Evolutionary conservation across 2,113 vertebrate species (phyloP).

Genomic region (Pachyramphus minor): DNA sequence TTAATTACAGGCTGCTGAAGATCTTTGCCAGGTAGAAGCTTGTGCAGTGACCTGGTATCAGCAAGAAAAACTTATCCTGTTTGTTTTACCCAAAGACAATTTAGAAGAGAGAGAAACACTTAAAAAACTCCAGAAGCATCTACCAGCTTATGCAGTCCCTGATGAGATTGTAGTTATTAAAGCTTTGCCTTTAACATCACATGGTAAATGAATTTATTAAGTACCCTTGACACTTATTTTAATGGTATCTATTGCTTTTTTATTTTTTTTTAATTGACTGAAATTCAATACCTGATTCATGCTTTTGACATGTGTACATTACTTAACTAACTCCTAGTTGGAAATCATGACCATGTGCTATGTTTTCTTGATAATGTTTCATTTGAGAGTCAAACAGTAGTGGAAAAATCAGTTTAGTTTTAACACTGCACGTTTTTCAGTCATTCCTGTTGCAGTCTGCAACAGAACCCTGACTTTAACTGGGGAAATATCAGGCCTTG

Average conservation of each 20-base stretch:
- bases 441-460: neutral
- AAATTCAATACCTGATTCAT: neutral
- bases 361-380: neutral
- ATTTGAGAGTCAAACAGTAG: neutral
- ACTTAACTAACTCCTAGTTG: neutral
- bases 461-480: neutral
- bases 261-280: neutral
- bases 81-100: constrained; percentile 73
- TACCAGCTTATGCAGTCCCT: constrained; percentile 82
- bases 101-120: constrained; percentile 62
- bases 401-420: neutral
- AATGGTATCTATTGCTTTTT: neutral
- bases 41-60: constrained; percentile 80
- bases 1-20: constrained; percentile 77
- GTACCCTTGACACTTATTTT: neutral
- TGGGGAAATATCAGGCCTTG: neutral
- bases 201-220: constrained; percentile 75
- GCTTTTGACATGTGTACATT: neutral
- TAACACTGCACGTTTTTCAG: neutral
- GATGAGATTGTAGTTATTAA: constrained; percentile 82
- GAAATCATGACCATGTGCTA: neutral
- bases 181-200: constrained; percentile 80
- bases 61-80: constrained; percentile 80
- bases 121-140: constrained; percentile 70
- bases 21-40: constrained; percentile 78